phyloP scores from a whole-genome alignment of 2,888 invertebrate species.

The Drosophila anomalata region DNA sequence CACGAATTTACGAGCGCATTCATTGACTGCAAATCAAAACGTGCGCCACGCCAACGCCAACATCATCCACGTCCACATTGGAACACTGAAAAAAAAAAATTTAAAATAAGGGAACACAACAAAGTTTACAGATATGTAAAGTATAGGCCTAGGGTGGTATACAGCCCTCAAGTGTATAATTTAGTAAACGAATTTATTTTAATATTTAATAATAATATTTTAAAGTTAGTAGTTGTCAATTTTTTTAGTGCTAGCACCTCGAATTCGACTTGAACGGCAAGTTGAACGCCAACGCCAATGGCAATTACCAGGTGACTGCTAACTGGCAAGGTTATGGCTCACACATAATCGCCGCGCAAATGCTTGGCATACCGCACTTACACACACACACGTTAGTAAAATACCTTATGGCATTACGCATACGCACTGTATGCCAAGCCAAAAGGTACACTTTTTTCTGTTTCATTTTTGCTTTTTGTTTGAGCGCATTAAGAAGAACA shows the following conservation, averaged over 20 bases:
- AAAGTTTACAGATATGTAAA: not conserved
- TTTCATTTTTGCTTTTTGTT: constrained; percentile 14
- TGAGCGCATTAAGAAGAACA: constrained; percentile 35
- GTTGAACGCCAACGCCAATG: constrained; percentile 53
- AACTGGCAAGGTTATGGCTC: constrained; percentile 74
- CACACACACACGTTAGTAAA: constrained; percentile 19
- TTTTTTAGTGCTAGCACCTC: constrained; percentile 15
- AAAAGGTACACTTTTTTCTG: constrained; percentile 23
- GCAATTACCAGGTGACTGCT: constrained; percentile 70
- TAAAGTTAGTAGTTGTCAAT: not conserved
- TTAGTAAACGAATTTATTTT: too few relatives aligned
- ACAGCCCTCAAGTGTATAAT: too few relatives aligned
- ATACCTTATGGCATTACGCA: constrained; percentile 64
- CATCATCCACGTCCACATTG: constrained; percentile 27
- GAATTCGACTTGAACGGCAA: constrained; percentile 30
- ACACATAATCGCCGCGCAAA: constrained; percentile 58
- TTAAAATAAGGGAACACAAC: not conserved
- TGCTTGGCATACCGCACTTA: constrained; percentile 64
- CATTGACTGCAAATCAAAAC: constrained; percentile 78
- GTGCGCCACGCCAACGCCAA: constrained; percentile 68
- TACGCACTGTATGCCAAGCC: constrained; percentile 64
- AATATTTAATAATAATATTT: not conserved
- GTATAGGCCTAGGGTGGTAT: not conserved
- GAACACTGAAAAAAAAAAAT: constrained; percentile 4
- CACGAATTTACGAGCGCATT: constrained; percentile 75